These are phyloP conservation scores for Urechis unicinctus DNA, from an alignment of 2,888 invertebrate species.

Conservation along the genomic window DNA sequence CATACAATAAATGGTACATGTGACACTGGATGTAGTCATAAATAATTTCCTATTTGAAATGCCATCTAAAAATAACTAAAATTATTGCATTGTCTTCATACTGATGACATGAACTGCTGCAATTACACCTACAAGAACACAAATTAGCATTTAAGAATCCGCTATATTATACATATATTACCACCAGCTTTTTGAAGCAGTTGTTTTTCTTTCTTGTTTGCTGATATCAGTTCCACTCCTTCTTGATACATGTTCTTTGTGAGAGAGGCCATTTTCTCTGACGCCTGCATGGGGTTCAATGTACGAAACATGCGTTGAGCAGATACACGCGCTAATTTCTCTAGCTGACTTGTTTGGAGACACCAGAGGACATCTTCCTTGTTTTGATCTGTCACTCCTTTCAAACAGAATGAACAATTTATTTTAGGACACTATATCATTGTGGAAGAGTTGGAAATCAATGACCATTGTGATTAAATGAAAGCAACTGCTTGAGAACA, in stretches of 20 bases:
- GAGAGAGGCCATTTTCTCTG: constrained; percentile 56
- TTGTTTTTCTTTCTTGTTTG: constrained; percentile 30
- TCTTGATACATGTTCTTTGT: constrained; percentile 60
- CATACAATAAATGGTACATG: background rate
- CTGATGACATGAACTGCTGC: too few relatives aligned
- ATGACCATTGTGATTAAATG: background rate
- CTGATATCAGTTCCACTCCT: constrained; percentile 32
- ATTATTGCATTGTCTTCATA: too few relatives aligned
- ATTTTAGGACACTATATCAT: too few relatives aligned
- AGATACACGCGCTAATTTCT: constrained; percentile 79
- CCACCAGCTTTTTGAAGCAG: constrained; percentile 40
- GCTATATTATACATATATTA: background rate
- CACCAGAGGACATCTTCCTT: constrained; percentile 70
- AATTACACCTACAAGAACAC: too few relatives aligned
- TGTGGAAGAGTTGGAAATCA: background rate
- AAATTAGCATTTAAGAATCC: too few relatives aligned
- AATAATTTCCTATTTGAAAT: background rate
- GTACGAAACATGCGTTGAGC: constrained; percentile 80
- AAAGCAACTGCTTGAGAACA: too few relatives aligned
- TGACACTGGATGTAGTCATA: background rate
- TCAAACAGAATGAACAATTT: background rate
- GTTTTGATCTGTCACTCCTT: constrained; percentile 68
- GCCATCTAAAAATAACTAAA: background rate
- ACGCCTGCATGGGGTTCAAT: constrained; percentile 40
- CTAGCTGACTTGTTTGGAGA: constrained; percentile 75